Base-by-base conservation (phyloP, 2,797 vertebrate genomes). In the Threskiornis aethiopicus region DNA sequence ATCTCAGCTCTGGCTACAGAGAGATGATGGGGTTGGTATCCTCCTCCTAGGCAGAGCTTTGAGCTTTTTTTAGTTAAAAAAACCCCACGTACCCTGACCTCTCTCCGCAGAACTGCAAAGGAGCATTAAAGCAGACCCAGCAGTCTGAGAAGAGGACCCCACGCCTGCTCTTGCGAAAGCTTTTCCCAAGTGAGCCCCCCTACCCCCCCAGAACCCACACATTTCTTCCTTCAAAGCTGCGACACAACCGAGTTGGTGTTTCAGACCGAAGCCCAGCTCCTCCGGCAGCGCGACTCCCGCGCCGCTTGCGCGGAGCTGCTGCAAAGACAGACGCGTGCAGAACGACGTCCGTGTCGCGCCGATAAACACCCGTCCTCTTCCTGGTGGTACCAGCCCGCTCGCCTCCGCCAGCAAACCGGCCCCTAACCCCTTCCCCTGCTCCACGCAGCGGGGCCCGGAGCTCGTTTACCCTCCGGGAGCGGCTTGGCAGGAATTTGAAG, bases 311-410 rank as follows among this genome's bases (percentile, higher is more conserved):
- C 64, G 11, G 39, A n/a, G 44, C 49, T 16, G 26, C 54, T 51
- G 59, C 61, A 25, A 8, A 42, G 44, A 25, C n/a, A 37, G 61
- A 29, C 3, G 10, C 10, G 0, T 2, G 16, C 55, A 16, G 73
- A 21, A n/a, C 0, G 6, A 26, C 37, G 19, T 2, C 29, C 0
- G 3, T 7, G 16, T 10, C 0, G 1, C 2, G 1, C 71, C 1
- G 2, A 26, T 1, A 12, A 66, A 33, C 1, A 1, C 64, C 49
- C 6, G 0, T 54, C 57, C 18, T 37, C 46, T 33, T 69, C 55
- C 64, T 16, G 39, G 0, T 6, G 17, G 24, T 5, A 21, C 57
- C 72, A 8, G 22, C 47, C 55, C 1, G 2, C 82, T 35, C 42
- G 13, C 24, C 61, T 57, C 59, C 0, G 3, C 41, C 44, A 24